Percentiles rank a stretch among this genome's conserved stretches.
Evolutionary conservation across 2,113 vertebrate genomes (phyloP).

Genomic region (Python bivittatus): DNA sequence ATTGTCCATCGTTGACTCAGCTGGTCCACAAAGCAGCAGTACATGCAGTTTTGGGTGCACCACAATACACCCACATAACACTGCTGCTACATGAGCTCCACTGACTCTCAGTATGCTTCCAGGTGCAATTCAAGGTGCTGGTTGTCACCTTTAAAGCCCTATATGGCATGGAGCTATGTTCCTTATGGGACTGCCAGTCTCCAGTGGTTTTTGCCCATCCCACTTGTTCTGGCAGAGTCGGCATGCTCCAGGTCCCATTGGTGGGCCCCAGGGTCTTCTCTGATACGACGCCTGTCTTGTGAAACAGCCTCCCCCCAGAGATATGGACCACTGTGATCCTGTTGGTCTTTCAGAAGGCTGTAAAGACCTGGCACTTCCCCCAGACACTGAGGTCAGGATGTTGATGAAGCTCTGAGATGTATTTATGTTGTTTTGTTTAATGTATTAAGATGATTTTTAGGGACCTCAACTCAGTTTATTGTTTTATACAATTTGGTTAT

Average conservation of each 20-base stretch:
- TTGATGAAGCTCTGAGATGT: neutral
- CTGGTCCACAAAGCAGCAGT: neutral
- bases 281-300: neutral
- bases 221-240: neutral
- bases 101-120: neutral
- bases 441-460: neutral
- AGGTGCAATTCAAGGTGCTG: neutral
- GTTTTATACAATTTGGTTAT: too few species aligned
- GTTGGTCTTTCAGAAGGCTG: neutral
- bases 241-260: neutral
- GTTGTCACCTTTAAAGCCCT: neutral
- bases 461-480: neutral
- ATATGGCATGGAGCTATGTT: neutral
- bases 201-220: neutral
- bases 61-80: neutral
- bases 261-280: neutral
- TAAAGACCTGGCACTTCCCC: neutral
- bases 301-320: neutral
- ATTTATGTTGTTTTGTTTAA: neutral
- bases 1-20: neutral
- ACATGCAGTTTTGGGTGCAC: neutral
- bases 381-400: neutral
- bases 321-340: neutral
- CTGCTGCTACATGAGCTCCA: neutral
- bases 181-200: neutral